Percentiles rank a stretch among this genome's conserved stretches.
These are phyloP conservation scores for Dendrocincla fuliginosa DNA, from an alignment of 2,797 vertebrate species.

Conservation along the genomic window DNA sequence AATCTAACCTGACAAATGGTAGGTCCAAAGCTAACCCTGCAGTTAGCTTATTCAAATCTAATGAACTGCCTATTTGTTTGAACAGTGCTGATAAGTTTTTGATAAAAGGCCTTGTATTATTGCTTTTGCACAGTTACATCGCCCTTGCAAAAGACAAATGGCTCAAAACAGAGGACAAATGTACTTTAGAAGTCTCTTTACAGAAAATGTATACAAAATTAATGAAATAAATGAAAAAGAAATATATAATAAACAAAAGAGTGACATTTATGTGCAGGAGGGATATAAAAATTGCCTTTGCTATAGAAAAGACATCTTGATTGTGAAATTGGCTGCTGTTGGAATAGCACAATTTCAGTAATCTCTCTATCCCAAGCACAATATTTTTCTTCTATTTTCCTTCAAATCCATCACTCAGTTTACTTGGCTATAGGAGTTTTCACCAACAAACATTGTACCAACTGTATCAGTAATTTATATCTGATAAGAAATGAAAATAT, in stretches of 20 bases:
- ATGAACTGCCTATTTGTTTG: neutral
- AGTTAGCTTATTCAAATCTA: slow-evolving; percentile 22
- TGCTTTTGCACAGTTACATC: neutral
- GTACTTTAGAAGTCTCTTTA: neutral
- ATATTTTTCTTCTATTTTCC: slow-evolving; percentile 47
- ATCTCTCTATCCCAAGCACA: slow-evolving; percentile 31
- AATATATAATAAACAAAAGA: slow-evolving; percentile 23
- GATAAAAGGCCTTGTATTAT: slow-evolving; percentile 32
- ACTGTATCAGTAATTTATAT: slow-evolving; percentile 50
- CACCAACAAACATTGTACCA: neutral
- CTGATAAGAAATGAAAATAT: slow-evolving; percentile 61
- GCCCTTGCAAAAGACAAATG: slow-evolving; percentile 26
- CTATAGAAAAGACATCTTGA: slow-evolving; percentile 56
- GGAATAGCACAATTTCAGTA: slow-evolving; percentile 35
- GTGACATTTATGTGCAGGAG: slow-evolving; percentile 50
- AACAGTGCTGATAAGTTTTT: slow-evolving; percentile 23
- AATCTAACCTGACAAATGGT: neutral
- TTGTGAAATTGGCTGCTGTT: slow-evolving; percentile 52
- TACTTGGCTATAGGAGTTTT: neutral
- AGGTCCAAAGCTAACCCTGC: neutral
- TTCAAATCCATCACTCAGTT: slow-evolving; percentile 42
- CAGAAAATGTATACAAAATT: slow-evolving; percentile 8
- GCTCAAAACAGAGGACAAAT: slow-evolving; percentile 26
- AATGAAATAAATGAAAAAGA: slow-evolving; percentile 59
- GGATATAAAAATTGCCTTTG: slow-evolving; percentile 40